Evolutionary conservation across 2,888 invertebrate species (phyloP), one percentile per base, ranked within the genome.

Genomic region (Cataglyphis altisquamis): DNA sequence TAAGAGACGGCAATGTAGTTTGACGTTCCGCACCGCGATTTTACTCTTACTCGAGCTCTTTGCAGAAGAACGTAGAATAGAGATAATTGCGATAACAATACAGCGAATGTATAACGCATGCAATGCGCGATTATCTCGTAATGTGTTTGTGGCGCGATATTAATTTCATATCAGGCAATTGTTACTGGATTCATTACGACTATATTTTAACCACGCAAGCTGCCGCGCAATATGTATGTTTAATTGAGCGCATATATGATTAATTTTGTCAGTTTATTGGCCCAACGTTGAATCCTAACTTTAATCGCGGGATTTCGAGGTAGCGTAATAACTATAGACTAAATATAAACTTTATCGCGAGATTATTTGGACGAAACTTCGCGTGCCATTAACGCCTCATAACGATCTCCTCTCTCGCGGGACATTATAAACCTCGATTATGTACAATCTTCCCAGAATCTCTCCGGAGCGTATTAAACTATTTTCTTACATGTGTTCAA

Each of bases 21-120:
- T 77, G 75, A 66, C 52, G 75, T 75, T 75, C 64, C 64, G 64
- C 74, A 10, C 9, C n/a, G 62, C 36, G 63, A 63, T 63, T 29
- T 29, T 29, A 48, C 39, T 57, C 41, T 60, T 73, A 21, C 48
- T 66, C 55, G 29, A 29, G 48, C 66, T 66, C 75, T 77, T 66
- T 66, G 66, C 41, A n/a, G 63, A 52, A 52, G 8, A 18, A 55
- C 18, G 25, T 55, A n/a, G 66, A 55, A 41, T 55, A 18, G 48
- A 75, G 82, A 64, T 87, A 84, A 84, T 87, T 66, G 74, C 63
- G 82, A 80, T 82, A 86, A 88, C 88, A 84, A 88, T 84, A 67
- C 62, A 29, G 39, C 66, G 25, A 66, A 25, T 29, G n/a, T 66
- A 39, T 52, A 52, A 48, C n/a, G 52, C 52, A 1, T n/a, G 18